These are phyloP conservation scores for Heliconius cydno DNA, from an alignment of 2,888 invertebrate genomes.

Conservation along the genomic window DNA sequence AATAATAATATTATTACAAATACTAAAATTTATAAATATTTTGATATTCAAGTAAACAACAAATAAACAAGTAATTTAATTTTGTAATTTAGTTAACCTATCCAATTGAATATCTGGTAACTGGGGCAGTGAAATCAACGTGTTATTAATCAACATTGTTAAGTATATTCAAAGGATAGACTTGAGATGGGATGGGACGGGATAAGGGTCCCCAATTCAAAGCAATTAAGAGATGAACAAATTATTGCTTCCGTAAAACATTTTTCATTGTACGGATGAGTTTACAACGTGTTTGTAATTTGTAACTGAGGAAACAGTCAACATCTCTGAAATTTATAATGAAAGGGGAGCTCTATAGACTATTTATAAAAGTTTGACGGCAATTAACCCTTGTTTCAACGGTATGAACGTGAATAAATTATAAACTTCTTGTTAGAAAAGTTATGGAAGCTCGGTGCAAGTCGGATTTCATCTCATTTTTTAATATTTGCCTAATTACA, in stretches of 20 bases:
- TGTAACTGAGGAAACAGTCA: slow-evolving; percentile 34
- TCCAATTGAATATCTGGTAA: slow-evolving; percentile 36
- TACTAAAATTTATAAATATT: too few relatives aligned
- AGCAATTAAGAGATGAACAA: slow-evolving; percentile 45
- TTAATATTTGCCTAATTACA: slow-evolving; percentile 41
- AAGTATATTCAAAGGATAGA: slow-evolving; percentile 37
- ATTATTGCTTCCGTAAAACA: slow-evolving; percentile 31
- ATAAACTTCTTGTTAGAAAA: slow-evolving; percentile 43
- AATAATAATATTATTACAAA: background rate
- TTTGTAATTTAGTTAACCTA: slow-evolving; percentile 19
- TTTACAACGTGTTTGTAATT: slow-evolving; percentile 35
- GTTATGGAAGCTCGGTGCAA: slow-evolving; percentile 38
- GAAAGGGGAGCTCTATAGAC: slow-evolving; percentile 36
- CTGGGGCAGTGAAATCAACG: slow-evolving; percentile 35
- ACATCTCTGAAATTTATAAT: slow-evolving; percentile 35
- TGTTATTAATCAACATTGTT: slow-evolving; percentile 35
- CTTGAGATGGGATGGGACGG: slow-evolving; percentile 26
- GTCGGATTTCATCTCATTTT: slow-evolving; percentile 36
- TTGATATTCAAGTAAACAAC: slow-evolving; percentile 20
- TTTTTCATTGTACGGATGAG: slow-evolving; percentile 25
- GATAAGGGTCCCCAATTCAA: slow-evolving; percentile 25
- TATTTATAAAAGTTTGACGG: slow-evolving; percentile 46
- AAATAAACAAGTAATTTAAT: background rate
- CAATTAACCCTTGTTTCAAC: slow-evolving; percentile 46
- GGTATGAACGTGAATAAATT: slow-evolving; percentile 46